phyloP scores from a whole-genome alignment of 2,797 vertebrate species.

The Clarias fuscus region DNA sequence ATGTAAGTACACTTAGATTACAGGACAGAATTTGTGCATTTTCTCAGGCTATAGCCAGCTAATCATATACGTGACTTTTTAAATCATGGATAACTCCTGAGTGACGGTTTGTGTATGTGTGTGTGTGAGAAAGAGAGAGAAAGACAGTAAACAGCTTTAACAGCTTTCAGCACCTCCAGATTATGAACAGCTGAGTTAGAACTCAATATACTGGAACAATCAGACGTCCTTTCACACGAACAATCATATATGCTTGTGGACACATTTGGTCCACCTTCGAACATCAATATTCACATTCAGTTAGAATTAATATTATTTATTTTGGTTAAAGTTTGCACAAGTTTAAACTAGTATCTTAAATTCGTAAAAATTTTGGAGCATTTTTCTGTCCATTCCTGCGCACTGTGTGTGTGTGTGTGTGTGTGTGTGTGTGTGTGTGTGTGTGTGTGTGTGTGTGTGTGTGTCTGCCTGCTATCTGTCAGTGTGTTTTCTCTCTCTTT shows the following conservation, averaged over 20 bases:
- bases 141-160: slow-evolving; percentile 8
- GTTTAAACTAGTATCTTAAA: neutral
- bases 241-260: neutral
- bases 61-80: too few species aligned
- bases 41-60: too few species aligned
- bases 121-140: neutral
- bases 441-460: slow-evolving; percentile 31
- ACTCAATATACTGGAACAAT: slow-evolving; percentile 40
- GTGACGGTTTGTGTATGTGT: neutral
- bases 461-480: slow-evolving; percentile 39
- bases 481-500: neutral
- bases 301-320: too few species aligned
- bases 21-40: too few species aligned
- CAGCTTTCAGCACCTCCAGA: slow-evolving; percentile 2
- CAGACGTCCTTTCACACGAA: slow-evolving; percentile 44
- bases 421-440: slow-evolving; percentile 24
- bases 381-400: slow-evolving; percentile 24
- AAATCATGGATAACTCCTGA: too few species aligned
- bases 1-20: too few species aligned
- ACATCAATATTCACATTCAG: neutral
- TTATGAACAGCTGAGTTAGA: slow-evolving; percentile 37
- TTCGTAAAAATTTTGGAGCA: slow-evolving; percentile 3
- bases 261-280: neutral
- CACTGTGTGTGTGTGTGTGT: slow-evolving; percentile 26
- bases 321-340: neutral